phyloP scores from a whole-genome alignment of 1,140 invertebrate genomes.

The Eriosoma lanigerum region DNA sequence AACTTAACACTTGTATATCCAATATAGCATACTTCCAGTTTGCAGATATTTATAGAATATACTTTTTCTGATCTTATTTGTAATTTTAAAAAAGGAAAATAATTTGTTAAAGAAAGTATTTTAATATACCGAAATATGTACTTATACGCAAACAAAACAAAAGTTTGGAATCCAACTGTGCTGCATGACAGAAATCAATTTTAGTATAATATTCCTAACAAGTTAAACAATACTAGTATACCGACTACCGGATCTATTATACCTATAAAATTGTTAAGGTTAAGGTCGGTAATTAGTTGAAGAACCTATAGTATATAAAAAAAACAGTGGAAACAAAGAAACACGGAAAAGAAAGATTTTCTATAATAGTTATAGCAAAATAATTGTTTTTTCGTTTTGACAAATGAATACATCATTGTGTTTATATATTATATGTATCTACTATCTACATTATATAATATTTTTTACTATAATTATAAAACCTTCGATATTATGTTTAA shows the following conservation, averaged over 20 bases:
- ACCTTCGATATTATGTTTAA: too few species aligned
- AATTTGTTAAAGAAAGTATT: not conserved
- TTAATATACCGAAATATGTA: not conserved
- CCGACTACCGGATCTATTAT: not conserved
- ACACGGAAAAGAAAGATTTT: slow-evolving; percentile 48
- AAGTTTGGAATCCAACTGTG: slow-evolving; percentile 26
- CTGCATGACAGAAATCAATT: slow-evolving; percentile 6
- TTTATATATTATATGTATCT: not conserved
- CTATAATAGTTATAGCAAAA: not conserved
- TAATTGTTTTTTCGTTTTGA: not conserved
- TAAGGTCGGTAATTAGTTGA: slow-evolving; percentile 42
- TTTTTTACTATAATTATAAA: not conserved
- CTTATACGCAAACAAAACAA: not conserved
- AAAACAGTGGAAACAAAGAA: slow-evolving; percentile 31
- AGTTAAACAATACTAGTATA: slow-evolving; percentile 15
- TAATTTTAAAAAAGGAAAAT: not conserved
- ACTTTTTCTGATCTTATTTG: not conserved
- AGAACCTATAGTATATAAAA: slow-evolving; percentile 37
- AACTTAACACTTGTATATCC: too few species aligned
- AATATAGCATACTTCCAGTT: too few species aligned
- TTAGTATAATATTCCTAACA: slow-evolving; percentile 20
- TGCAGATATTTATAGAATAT: too few species aligned
- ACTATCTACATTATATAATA: not conserved
- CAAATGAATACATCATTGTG: not conserved
- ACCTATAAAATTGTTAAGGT: slow-evolving; percentile 19